Evolutionary conservation across 2,797 vertebrate species (phyloP).

Genomic region (Liparis tanakae): DNA sequence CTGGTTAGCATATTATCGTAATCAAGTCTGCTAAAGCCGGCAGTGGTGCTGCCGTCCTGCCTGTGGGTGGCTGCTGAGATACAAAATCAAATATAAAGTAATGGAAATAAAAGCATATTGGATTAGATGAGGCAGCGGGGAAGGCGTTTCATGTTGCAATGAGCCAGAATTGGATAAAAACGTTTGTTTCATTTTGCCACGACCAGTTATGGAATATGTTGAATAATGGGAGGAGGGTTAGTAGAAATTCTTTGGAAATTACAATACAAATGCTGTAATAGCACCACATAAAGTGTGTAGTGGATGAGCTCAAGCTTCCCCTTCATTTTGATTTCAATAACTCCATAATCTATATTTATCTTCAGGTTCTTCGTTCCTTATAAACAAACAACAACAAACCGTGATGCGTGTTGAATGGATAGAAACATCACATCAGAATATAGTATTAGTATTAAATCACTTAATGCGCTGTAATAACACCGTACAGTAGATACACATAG

Average conservation of each 20-base stretch:
- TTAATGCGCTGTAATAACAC: not conserved
- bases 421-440: not conserved
- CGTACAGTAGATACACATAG: not conserved
- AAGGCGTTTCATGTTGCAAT: conserved; percentile 65
- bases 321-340: not conserved
- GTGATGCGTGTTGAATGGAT: not conserved
- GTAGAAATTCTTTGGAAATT: not conserved
- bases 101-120: conserved; percentile 75
- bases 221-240: conserved; percentile 19
- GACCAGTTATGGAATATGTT: conserved; percentile 37
- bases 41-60: conserved; percentile 41
- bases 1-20: conserved; percentile 69
- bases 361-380: conserved; percentile 2
- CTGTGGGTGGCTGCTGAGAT: conserved; percentile 73
- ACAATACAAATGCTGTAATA: not conserved
- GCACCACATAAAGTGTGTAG: not conserved
- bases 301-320: not conserved
- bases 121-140: conserved; percentile 66
- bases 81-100: conserved; percentile 77
- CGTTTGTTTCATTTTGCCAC: conserved; percentile 58
- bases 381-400: not conserved
- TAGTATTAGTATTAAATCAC: not conserved
- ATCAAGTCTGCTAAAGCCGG: conserved; percentile 59
- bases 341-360: not conserved
- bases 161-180: conserved; percentile 68